phyloP scores from a whole-genome alignment of 2,113 vertebrate genomes.

The Neodon shergylaensis region DNA sequence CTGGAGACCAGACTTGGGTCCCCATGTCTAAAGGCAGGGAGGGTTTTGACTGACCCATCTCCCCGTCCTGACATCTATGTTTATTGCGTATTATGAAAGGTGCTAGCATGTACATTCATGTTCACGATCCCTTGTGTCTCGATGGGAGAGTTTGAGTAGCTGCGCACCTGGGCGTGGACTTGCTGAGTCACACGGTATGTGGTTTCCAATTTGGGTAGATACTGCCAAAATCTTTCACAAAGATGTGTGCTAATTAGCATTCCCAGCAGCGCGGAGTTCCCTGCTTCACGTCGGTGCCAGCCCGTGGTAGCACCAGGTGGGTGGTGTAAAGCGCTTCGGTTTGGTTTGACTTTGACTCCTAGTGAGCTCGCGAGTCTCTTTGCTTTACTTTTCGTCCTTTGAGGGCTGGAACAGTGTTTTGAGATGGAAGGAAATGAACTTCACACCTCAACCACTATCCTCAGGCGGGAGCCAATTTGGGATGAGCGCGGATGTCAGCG shows the following conservation, averaged over 20 bases:
- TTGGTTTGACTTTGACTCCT: conserved; percentile 49
- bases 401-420: not conserved
- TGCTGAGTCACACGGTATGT: conserved; percentile 47
- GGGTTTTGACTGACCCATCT: not conserved
- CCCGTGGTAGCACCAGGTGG: not conserved
- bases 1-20: not conserved
- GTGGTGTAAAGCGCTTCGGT: not conserved
- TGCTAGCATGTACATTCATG: not conserved
- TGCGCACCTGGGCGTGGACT: conserved; percentile 24
- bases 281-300: not conserved
- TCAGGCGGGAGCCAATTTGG: not conserved
- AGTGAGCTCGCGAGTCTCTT: conserved; percentile 35
- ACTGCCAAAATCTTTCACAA: conserved; percentile 39
- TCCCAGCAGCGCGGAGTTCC: not conserved
- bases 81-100: not conserved
- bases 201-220: conserved; percentile 36
- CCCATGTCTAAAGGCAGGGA: not conserved
- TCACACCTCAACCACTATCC: not conserved
- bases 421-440: not conserved
- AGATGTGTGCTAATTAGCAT: not conserved
- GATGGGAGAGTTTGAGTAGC: not conserved
- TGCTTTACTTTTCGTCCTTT: conserved; percentile 21
- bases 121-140: not conserved
- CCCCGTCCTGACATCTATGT: no score
- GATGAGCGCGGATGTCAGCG: not conserved